Conservation (phyloP, 2,113 vertebrate genomes). For the Alces alces region DNA sequence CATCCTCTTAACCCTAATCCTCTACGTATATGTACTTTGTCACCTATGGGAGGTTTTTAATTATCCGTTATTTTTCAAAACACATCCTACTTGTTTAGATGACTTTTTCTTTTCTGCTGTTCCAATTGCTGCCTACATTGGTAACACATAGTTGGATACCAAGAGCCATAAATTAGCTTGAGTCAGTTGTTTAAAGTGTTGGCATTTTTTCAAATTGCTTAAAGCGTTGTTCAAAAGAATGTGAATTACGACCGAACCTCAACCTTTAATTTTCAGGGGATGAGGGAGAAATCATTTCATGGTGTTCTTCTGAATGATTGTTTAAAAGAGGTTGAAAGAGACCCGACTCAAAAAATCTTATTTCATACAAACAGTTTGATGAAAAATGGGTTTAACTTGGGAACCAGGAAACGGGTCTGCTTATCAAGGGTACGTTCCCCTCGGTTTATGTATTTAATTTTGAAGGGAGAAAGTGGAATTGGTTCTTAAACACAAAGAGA, state of each 20-base stretch:
- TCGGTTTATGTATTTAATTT: fast-evolving
- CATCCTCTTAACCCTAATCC: not conserved
- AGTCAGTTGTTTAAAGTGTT: not conserved
- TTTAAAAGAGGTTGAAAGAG: not conserved
- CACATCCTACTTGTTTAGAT: not conserved
- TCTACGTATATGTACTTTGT: fast-evolving
- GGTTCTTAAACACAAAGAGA: fast-evolving
- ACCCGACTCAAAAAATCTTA: not conserved
- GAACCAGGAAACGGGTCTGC: fast-evolving
- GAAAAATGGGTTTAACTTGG: not conserved
- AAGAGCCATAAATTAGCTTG: fast-evolving
- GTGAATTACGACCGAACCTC: fast-evolving
- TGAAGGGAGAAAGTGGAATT: not conserved
- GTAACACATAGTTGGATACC: fast-evolving
- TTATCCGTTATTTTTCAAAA: not conserved
- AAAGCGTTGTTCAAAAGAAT: fast-evolving
- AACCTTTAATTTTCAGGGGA: not conserved
- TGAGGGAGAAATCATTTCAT: fast-evolving
- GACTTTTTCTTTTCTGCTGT: not conserved
- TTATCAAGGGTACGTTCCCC: not conserved
- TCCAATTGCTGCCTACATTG: fast-evolving
- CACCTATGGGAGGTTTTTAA: not conserved
- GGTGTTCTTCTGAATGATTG: not conserved
- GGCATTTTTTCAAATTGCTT: not conserved
- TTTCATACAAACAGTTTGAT: not conserved